A percentile compares a stretch with the other conserved stretches of the same genome.
These are phyloP conservation scores for Papilio glaucus DNA, from an alignment of 1,140 invertebrate genomes.

Conservation along the genomic window DNA sequence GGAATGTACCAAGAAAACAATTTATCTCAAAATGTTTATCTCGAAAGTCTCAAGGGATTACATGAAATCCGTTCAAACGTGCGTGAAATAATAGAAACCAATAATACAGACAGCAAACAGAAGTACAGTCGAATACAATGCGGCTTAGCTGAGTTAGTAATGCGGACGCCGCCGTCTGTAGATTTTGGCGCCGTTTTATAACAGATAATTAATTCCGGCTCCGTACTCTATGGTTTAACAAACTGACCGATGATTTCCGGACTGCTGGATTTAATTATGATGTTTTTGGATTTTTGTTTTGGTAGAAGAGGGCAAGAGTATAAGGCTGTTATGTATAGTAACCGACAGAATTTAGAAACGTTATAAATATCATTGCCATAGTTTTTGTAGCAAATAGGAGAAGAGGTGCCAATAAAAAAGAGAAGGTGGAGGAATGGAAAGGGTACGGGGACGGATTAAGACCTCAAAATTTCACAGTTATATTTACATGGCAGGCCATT, in stretches of 20 bases:
- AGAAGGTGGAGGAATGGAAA: too few relatives aligned
- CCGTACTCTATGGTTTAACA: too few relatives aligned
- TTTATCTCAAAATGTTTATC: slow-evolving; percentile 49
- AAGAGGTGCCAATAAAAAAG: too few relatives aligned
- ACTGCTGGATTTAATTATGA: neutral
- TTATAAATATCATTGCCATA: too few relatives aligned
- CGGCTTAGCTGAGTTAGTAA: slow-evolving; percentile 2
- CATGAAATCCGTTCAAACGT: slow-evolving; percentile 43
- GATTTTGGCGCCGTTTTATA: slow-evolving; percentile 33
- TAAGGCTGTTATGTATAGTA: too few relatives aligned
- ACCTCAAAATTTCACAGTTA: neutral
- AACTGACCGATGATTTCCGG: too few relatives aligned
- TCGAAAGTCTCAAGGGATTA: slow-evolving; percentile 42
- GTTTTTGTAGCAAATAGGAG: too few relatives aligned
- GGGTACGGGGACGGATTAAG: too few relatives aligned
- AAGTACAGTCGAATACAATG: slow-evolving; percentile 13
- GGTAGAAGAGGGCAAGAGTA: neutral
- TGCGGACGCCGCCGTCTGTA: slow-evolving; percentile 29
- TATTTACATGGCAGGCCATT: neutral
- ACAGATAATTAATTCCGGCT: slow-evolving; percentile 35
- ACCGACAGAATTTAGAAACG: too few relatives aligned
- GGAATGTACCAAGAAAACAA: neutral
- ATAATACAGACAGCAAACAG: slow-evolving; percentile 34
- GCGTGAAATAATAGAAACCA: slow-evolving; percentile 39
- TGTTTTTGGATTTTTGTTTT: neutral